Percentiles rank a stretch among this genome's conserved stretches.
Conservation (phyloP, 2,888 invertebrate genomes). For the Rhaphigaster nebulosa region DNA sequence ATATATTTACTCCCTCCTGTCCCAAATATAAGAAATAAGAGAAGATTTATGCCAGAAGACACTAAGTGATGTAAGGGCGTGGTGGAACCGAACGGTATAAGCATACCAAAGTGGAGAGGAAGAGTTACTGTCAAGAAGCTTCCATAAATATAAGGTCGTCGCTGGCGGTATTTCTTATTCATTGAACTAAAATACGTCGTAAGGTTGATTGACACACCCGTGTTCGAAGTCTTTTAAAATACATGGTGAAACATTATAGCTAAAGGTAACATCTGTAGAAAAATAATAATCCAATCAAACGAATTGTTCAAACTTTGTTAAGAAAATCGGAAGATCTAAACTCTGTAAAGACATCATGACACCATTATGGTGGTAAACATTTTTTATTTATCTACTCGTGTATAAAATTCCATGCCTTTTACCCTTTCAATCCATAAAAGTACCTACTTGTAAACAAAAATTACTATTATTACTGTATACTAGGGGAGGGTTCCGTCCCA, state of each 20-base stretch:
- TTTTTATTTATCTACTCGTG: no score
- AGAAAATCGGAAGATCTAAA: no score
- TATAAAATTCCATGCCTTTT: no score
- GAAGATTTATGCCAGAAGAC: conserved; percentile 20
- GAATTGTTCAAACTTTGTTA: no score
- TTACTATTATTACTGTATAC: no score
- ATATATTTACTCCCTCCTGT: background rate
- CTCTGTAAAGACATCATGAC: no score
- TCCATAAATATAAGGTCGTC: background rate
- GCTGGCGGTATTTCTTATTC: background rate
- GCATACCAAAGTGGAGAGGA: background rate
- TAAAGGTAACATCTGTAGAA: background rate
- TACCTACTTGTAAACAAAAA: no score
- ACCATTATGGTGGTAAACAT: no score
- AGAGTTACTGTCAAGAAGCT: background rate
- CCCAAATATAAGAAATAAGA: background rate
- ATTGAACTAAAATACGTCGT: background rate
- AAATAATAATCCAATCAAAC: no score
- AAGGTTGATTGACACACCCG: background rate
- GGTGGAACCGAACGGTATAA: background rate
- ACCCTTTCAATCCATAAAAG: no score
- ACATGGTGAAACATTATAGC: background rate
- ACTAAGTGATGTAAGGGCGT: conserved; percentile 2
- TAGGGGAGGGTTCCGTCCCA: no score
- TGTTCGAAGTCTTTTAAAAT: background rate